A percentile compares a stretch with the other conserved stretches of the same genome.
Evolutionary conservation across 2,797 vertebrate genomes (phyloP).

Genomic region (Helostoma temminkii): DNA sequence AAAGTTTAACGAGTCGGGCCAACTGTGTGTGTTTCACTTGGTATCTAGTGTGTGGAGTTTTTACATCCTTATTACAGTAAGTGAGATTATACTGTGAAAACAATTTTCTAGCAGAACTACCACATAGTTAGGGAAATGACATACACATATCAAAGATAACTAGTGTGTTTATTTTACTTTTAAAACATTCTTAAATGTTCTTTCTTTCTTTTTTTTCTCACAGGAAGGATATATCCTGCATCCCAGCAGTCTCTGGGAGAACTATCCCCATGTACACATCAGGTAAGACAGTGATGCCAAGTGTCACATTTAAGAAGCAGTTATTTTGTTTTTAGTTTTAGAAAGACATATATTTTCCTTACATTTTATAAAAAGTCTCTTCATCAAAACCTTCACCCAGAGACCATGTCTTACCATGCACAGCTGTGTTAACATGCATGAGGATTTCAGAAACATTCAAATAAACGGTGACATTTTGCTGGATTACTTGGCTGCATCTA

Average conservation of each 20-base stretch:
- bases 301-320: too few relatives aligned
- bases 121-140: background rate
- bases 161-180: too few relatives aligned
- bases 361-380: background rate
- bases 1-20: constrained; percentile 97
- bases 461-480: too few relatives aligned
- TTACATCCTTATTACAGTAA: constrained; percentile 92
- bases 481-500: too few relatives aligned
- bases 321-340: too few relatives aligned
- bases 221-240: constrained; percentile 96
- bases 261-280: constrained; percentile 95
- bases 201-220: constrained; percentile 3
- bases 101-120: background rate
- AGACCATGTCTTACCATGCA: background rate
- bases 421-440: background rate
- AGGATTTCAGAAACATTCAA: too few relatives aligned
- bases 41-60: constrained; percentile 93
- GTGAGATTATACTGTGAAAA: constrained; percentile 40
- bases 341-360: background rate
- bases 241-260: constrained; percentile 96
- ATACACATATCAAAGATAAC: background rate
- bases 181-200: background rate
- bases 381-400: background rate
- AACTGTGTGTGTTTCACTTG: constrained; percentile 95
- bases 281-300: constrained; percentile 89